Conservation (phyloP, 2,113 vertebrate species). For the Ia io region DNA sequence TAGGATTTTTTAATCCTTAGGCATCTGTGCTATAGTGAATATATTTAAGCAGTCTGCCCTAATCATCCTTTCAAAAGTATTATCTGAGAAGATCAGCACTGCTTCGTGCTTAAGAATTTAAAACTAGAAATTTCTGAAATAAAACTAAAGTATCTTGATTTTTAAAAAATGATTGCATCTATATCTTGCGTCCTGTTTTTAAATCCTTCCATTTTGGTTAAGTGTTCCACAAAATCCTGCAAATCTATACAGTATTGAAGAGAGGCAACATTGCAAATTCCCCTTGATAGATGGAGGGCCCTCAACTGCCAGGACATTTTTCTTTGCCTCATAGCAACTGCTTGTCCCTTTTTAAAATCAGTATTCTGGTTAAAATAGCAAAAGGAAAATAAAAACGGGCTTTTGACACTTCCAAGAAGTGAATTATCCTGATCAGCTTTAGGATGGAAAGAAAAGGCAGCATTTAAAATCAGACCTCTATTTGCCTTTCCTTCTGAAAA, state of each 20-base stretch:
- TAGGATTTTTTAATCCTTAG: slow-evolving; percentile 21
- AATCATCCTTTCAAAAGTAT: slow-evolving; percentile 26
- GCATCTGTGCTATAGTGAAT: not conserved
- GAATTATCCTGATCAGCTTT: slow-evolving; percentile 32
- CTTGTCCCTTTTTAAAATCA: slow-evolving; percentile 32
- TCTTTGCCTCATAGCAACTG: slow-evolving; percentile 71
- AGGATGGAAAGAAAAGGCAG: slow-evolving; percentile 40
- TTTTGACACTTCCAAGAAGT: slow-evolving; percentile 44
- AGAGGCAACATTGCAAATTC: slow-evolving; percentile 59
- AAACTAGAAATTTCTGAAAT: slow-evolving; percentile 57
- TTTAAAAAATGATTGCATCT: slow-evolving; percentile 36
- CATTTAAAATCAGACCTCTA: slow-evolving; percentile 59
- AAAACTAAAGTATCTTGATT: slow-evolving; percentile 49
- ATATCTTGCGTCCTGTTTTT: slow-evolving; percentile 56
- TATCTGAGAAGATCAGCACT: not conserved
- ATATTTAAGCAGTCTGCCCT: not conserved
- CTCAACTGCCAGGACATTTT: slow-evolving; percentile 64
- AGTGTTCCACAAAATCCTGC: slow-evolving; percentile 56
- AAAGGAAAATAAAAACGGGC: slow-evolving; percentile 55
- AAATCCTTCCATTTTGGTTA: slow-evolving; percentile 68
- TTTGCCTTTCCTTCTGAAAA: slow-evolving; percentile 61
- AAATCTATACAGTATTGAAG: slow-evolving; percentile 64
- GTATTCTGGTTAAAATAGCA: slow-evolving; percentile 52
- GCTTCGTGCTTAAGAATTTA: slow-evolving; percentile 47
- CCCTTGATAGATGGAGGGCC: slow-evolving; percentile 65